Base-by-base conservation (phyloP, 2,888 invertebrate genomes). In the Phrixothrix hirtus region DNA sequence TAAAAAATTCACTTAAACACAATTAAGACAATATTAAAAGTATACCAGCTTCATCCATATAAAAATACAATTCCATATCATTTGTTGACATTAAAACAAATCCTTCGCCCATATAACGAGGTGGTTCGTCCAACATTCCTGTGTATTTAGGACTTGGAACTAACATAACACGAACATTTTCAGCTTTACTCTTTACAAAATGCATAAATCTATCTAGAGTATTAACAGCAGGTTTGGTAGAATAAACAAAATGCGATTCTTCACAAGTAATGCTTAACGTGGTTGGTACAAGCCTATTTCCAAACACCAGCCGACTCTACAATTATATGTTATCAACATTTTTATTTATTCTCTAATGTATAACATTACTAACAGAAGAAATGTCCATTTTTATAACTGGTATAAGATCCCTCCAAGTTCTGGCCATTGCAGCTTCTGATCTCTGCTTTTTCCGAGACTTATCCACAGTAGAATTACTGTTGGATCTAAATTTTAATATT, bases 91-190 rank as follows among this genome's bases (percentile, higher is more conserved):
- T 86, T 6, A 99, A 86, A 1, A 96, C 96, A 77, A 98, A 98
- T 0, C 97, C 98, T 77, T 96, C 96, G 2, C 98, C 98, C 97
- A 98, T 98, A 68, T 92, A 95, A 37, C 93, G 78, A 0, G 98
- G 98, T 0, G 98, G 96, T 66, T 95, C 95, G 75, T 95, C 95
- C 2, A 91, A 86, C 81, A 92, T 86, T 3, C 94, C 93, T 1
- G 88, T 92, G 74, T 95, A 97, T 70, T 95, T 95, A 1, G 93
- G 92, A 78, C 95, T 95, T 10, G 95, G 95, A n/a, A 95, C 95
- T 58, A 98, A 81, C 78, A 96, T 90, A 0, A 96, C 91, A 79
- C 94, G 90, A 57, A 95, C 91, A 77, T 95, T 97, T 74, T 98
- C 97, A 3, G 93, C 91, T 75, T 92, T 92, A 52, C 91, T 92